Conservation (phyloP, 2,797 vertebrate genomes). For the Tenualosa ilisha region DNA sequence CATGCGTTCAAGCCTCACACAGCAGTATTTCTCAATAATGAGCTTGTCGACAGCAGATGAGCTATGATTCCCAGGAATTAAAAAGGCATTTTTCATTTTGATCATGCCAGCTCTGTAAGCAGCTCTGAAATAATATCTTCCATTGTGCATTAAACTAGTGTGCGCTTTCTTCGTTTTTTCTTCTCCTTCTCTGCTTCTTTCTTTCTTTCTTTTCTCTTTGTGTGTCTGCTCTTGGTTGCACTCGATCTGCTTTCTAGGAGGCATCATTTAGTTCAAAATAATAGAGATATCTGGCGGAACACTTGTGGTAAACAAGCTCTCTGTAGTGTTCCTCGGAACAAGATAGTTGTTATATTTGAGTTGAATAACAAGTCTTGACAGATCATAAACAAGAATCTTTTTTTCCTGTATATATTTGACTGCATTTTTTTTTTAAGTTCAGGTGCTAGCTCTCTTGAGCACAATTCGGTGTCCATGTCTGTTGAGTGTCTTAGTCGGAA, state of each 20-base stretch:
- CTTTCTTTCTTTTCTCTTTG: conserved; percentile 10
- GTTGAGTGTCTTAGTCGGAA: neutral
- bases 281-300: conserved; percentile 1
- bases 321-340: neutral
- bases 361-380: neutral
- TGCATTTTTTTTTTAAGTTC: neutral
- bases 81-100: conserved; percentile 74
- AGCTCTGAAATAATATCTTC: conserved; percentile 65
- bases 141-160: conserved; percentile 61
- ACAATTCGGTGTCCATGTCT: neutral
- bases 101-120: conserved; percentile 63
- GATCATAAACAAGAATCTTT: neutral
- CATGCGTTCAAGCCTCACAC: conserved; percentile 35
- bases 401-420: neutral
- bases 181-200: conserved; percentile 58
- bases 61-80: conserved; percentile 74
- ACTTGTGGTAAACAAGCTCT: conserved; percentile 5
- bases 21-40: conserved; percentile 64
- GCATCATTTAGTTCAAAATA: conserved; percentile 28
- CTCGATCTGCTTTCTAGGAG: neutral
- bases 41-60: conserved; percentile 71
- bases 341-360: neutral
- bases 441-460: neutral
- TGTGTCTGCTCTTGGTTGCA: neutral
- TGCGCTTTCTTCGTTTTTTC: conserved; percentile 60